Conservation (phyloP, 2,888 invertebrate species). For the Drosophila macrospina region DNA sequence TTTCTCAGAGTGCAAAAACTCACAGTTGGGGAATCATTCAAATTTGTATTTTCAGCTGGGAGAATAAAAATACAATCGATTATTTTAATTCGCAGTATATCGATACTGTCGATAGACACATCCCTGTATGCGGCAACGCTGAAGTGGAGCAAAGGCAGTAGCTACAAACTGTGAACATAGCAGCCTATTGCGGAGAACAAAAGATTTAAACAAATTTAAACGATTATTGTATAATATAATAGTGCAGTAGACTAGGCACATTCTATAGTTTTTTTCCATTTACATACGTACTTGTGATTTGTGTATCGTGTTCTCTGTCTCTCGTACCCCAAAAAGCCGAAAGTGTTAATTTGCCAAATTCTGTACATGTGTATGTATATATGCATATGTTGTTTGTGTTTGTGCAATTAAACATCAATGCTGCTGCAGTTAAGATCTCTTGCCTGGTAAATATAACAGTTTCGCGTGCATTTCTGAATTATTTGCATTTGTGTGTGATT, state of each 20-base stretch:
- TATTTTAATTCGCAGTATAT: conserved; percentile 20
- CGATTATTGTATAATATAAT: conserved; percentile 42
- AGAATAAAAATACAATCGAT: conserved; percentile 36
- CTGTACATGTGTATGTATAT: conserved; percentile 31
- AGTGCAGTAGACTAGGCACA: conserved; percentile 18
- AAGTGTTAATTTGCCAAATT: conserved; percentile 66
- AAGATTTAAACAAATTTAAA: conserved; percentile 32
- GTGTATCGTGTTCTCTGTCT: conserved; percentile 32
- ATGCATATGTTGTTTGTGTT: conserved; percentile 35
- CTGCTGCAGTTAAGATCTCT: conserved; percentile 26
- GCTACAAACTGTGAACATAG: conserved; percentile 29
- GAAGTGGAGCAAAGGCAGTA: conserved; percentile 32
- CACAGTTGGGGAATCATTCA: conserved; percentile 1
- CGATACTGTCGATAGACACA: conserved; percentile 51
- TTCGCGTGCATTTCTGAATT: conserved; percentile 13
- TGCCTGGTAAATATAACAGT: conserved; percentile 42
- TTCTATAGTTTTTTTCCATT: conserved; percentile 19
- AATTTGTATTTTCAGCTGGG: conserved; percentile 23
- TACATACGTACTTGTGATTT: conserved; percentile 25
- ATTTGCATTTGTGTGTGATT: conserved; percentile 18
- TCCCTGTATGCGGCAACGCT: conserved; percentile 50
- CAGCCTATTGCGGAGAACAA: conserved; percentile 7
- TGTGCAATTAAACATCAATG: conserved; percentile 43
- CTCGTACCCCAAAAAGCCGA: conserved; percentile 37
- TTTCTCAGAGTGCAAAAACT: background rate